Evolutionary conservation across 2,113 vertebrate species (phyloP).

Genomic region (Rostratula benghalensis): DNA sequence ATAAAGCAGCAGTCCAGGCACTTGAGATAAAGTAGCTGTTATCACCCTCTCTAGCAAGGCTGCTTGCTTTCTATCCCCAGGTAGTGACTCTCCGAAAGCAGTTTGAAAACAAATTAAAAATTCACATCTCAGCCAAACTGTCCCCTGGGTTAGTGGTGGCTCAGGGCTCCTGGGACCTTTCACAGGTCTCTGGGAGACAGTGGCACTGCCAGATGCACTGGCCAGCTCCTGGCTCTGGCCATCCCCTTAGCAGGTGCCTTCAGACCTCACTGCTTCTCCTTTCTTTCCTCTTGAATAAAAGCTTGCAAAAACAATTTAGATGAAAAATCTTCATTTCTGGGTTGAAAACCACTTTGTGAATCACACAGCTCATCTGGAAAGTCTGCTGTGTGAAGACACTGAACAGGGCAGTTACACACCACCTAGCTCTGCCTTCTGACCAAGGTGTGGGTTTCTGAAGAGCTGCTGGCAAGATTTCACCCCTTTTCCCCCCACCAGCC

Average conservation of each 20-base stretch:
- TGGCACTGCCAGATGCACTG: neutral
- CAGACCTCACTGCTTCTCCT: neutral
- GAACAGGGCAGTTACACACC: fast-evolving
- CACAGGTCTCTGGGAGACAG: neutral
- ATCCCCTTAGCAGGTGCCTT: neutral
- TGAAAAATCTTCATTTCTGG: neutral
- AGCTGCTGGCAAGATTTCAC: neutral
- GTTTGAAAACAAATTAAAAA: neutral
- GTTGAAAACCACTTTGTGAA: neutral
- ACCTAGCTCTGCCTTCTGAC: neutral
- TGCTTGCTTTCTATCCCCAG: neutral
- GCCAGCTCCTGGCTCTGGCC: neutral
- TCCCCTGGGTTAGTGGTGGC: neutral
- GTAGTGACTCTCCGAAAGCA: neutral
- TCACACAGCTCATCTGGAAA: neutral
- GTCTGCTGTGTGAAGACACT: neutral
- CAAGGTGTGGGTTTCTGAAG: neutral
- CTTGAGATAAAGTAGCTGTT: neutral
- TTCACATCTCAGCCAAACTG: neutral
- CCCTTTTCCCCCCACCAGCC: neutral
- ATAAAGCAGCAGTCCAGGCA: neutral
- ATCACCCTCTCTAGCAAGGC: neutral
- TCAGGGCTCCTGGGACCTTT: neutral
- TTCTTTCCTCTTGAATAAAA: neutral
- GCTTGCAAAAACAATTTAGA: neutral